Evolutionary conservation across 2,888 invertebrate genomes (phyloP), one percentile per base, ranked within the genome.

Genomic region (Apotomis turbidana): DNA sequence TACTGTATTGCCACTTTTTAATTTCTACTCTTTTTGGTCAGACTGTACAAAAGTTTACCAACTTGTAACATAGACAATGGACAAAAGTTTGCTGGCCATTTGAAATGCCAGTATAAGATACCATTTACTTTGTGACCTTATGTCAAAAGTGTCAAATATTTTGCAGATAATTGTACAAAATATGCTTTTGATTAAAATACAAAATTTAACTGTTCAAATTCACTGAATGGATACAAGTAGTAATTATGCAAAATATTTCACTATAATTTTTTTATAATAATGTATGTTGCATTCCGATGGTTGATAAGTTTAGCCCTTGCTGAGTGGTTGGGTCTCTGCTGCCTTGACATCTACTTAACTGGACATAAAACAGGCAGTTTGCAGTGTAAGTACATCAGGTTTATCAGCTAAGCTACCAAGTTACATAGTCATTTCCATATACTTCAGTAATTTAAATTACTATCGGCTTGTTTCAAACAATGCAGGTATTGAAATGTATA

Each of bases 221-320:
- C 67, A 74, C 71, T 77, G 75, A 60, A 58, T 69, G 71, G 58
- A 58, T 69, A 59, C 55, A 63, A 72, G 74, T 67, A 49, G 49
- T 12, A 59, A 49, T 62, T 68, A 78, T 76, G 70, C 78, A 67
- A 73, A 78, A 72, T 77, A 75, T 51, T 72, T 74, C 74, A 55
- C 57, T 71, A 55, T 77, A 73, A 75, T 72, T 57, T 73, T 67
- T 58, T 76, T 71, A 57, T 75, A 74, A 74, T 49, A 54, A 91
- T 93, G 93, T 93, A 92, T 80, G 90, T 93, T 80, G 93, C 93
- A 61, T 85, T 90, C 68, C 91, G 85, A 83, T 93, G 91, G 91
- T 84, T 93, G 12, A 55, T 87, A 54, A 78, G 84, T 46, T 70
- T 88, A 5, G 74, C 77, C 41, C 89, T 91, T 5, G 74, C 77